Base-by-base conservation (phyloP, 2,113 vertebrate species). In the Zosterops japonicus region DNA sequence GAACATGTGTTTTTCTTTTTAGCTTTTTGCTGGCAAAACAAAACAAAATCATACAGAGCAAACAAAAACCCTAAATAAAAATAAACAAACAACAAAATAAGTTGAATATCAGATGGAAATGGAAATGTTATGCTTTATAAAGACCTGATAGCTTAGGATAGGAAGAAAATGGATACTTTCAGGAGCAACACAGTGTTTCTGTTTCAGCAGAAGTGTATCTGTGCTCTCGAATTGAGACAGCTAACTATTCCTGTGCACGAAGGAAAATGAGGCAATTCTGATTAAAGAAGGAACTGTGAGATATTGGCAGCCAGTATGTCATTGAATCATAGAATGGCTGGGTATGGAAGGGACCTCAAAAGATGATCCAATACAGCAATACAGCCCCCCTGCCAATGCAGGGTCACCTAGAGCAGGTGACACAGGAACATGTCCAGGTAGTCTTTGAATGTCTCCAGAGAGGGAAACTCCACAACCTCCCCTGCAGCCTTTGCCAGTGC, bases 11-110 rank as follows among this genome's bases (percentile, higher is more conserved):
- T 47, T 61, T 56, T 35, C 6, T 4, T 67, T 79, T 86, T 71
- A 41, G 2, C 4, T 68, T 86, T 79, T 70, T 35, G 4, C 14
- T 56, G 60, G 41, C 10, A 22, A 8, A 18, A 24, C 29, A n/a
- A 59, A 29, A 28, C 8, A 4, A 56, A 36, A 14, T 2, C 4
- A 41, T 2, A 19, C 5, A 12, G 8, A 52, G 12, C 11, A 25
- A 53, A 17, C 1, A 24, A 16, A 36, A 23, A 33, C 6, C 0
- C 1, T 3, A 55, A 61, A 24, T 9, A 11, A 44, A 8, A 9
- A 16, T 5, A 41, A 42, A 14, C 6, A 39, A 11, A 28, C 14
- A 53, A 16, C 9, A 24, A 15, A 47, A 5, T 2, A 71, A 35
- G 20, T 46, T 29, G 13, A 44, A 39, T 33, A 24, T 2, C 18